phyloP scores from a whole-genome alignment of 2,888 invertebrate genomes.

The Protophormia terraenovae region DNA sequence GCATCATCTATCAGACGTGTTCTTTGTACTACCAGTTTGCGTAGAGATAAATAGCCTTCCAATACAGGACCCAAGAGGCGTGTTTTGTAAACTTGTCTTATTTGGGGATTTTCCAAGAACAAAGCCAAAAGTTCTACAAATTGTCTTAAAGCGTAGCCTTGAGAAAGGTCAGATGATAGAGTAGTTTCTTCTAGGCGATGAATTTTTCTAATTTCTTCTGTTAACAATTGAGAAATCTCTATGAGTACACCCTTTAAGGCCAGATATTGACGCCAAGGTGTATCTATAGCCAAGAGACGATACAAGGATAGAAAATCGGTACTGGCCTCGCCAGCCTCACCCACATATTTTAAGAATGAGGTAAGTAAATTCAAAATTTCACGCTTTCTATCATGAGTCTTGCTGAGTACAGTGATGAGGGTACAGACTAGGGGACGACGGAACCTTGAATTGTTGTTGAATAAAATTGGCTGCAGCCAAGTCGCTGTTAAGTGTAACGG shows the following conservation, averaged over 20 bases:
- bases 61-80: conserved; percentile 88
- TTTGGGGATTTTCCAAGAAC: conserved; percentile 93
- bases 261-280: conserved; percentile 96
- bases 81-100: conserved; percentile 94
- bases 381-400: conserved; percentile 85
- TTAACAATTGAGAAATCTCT: conserved; percentile 92
- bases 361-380: conserved; percentile 93
- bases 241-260: conserved; percentile 93
- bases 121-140: conserved; percentile 93
- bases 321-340: conserved; percentile 94
- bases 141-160: conserved; percentile 95
- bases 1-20: conserved; percentile 98
- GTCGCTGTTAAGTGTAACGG: conserved; percentile 83
- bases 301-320: conserved; percentile 94
- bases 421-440: conserved; percentile 94
- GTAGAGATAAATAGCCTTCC: conserved; percentile 95
- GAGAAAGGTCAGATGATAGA: conserved; percentile 95
- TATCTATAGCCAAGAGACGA: conserved; percentile 90
- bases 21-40: conserved; percentile 95
- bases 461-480: conserved; percentile 96
- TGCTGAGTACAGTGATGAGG: conserved; percentile 92
- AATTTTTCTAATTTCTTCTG: conserved; percentile 93
- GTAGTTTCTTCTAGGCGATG: conserved; percentile 95
- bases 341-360: conserved; percentile 92
- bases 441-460: conserved; percentile 94